Conservation (phyloP, 1,140 invertebrate genomes). For the Schlechtendalia chinensis region DNA sequence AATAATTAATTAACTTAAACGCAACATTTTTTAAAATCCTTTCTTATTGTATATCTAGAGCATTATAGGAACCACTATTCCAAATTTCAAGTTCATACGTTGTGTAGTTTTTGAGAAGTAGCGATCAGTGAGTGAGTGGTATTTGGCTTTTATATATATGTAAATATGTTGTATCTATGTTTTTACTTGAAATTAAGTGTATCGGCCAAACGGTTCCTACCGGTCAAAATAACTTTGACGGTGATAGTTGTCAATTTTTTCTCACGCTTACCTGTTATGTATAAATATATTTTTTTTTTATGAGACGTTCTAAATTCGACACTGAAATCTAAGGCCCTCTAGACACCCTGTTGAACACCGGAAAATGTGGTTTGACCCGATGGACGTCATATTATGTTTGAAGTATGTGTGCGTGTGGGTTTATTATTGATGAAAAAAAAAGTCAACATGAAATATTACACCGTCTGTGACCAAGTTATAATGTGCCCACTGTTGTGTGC, state of each 20-base stretch:
- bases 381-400: conserved; percentile 17
- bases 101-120: no score
- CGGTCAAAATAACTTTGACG: background rate
- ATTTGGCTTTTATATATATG: no score
- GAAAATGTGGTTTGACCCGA: conserved; percentile 45
- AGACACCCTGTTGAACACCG: conserved; percentile 44
- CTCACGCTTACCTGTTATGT: conserved; percentile 24
- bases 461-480: conserved; percentile 40
- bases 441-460: conserved; percentile 46
- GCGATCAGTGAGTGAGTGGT: no score
- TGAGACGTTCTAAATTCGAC: conserved; percentile 37
- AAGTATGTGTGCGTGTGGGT: conserved; percentile 34
- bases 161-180: background rate
- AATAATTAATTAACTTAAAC: no score
- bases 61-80: no score
- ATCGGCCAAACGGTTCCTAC: background rate
- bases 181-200: background rate
- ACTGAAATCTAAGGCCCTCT: conserved; percentile 40
- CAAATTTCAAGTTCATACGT: no score
- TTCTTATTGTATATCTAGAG: no score
- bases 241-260: conserved; percentile 11
- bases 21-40: no score
- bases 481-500: conserved; percentile 47
- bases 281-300: background rate
- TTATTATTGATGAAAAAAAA: conserved; percentile 47